These are phyloP conservation scores for Stercorarius parasiticus DNA, from an alignment of 2,113 vertebrate species.

Conservation along the genomic window DNA sequence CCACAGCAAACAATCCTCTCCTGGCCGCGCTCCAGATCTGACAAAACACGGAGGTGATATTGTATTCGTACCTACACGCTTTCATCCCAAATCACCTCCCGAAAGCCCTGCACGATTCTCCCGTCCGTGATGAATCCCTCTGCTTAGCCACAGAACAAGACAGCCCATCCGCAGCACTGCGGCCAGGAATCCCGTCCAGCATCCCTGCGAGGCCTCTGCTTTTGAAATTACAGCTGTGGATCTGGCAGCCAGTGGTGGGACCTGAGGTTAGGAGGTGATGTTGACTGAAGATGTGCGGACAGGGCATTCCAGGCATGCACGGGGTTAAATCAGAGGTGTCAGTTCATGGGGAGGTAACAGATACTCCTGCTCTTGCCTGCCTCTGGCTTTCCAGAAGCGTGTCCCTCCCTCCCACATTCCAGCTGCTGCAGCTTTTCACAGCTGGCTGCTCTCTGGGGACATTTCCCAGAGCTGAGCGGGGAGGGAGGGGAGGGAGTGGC, in stretches of 20 bases:
- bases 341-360: slow-evolving; percentile 66
- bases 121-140: background rate
- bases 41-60: slow-evolving; percentile 2
- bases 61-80: background rate
- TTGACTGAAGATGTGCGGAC: slow-evolving; percentile 59
- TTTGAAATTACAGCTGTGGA: slow-evolving; percentile 29
- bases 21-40: slow-evolving; percentile 26
- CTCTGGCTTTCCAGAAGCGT: slow-evolving; percentile 18
- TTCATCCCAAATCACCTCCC: background rate
- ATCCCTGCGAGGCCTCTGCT: slow-evolving; percentile 5
- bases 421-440: slow-evolving; percentile 72
- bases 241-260: slow-evolving; percentile 23
- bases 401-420: slow-evolving; percentile 65
- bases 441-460: slow-evolving; percentile 60
- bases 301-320: slow-evolving; percentile 57
- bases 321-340: slow-evolving; percentile 59
- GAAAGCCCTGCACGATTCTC: background rate
- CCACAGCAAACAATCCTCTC: slow-evolving; percentile 35
- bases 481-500: background rate
- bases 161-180: background rate
- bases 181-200: background rate
- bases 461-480: slow-evolving; percentile 60
- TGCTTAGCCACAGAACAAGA: background rate
- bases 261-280: slow-evolving; percentile 42
- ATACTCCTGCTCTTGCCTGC: slow-evolving; percentile 23